These are phyloP conservation scores for Calliopsis andreniformis DNA, from an alignment of 1,140 invertebrate species.

Conservation along the genomic window DNA sequence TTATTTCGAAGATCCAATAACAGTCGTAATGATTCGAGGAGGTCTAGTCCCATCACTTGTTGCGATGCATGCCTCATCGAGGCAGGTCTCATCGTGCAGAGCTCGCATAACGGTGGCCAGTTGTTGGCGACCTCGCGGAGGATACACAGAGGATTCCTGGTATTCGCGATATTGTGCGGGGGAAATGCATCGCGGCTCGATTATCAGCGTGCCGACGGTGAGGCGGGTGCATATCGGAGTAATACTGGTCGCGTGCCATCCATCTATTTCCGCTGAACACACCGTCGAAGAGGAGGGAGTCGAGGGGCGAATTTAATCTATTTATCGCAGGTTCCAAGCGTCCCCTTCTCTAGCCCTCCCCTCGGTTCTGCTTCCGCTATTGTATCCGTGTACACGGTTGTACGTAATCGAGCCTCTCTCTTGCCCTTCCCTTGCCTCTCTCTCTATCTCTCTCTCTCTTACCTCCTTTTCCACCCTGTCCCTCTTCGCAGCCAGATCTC, in stretches of 20 bases:
- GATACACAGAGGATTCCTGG: not conserved
- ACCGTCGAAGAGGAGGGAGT: conserved; percentile 65
- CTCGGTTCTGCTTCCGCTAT: not conserved
- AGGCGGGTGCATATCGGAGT: conserved; percentile 30
- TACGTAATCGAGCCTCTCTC: conserved; percentile 1
- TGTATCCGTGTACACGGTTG: conserved; percentile 41
- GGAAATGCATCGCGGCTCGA: conserved; percentile 21
- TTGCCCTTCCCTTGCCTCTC: too few species aligned
- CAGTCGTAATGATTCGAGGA: too few species aligned
- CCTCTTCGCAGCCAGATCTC: not conserved
- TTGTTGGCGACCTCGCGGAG: not conserved
- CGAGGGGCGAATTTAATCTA: conserved; percentile 71
- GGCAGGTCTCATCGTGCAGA: too few species aligned
- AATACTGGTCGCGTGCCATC: conserved; percentile 69
- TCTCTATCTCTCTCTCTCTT: too few species aligned
- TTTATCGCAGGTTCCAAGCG: conserved; percentile 66
- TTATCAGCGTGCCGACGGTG: conserved; percentile 39
- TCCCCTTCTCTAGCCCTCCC: not conserved
- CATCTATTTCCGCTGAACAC: conserved; percentile 73
- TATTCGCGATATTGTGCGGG: conserved; percentile 4
- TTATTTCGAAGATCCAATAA: too few species aligned
- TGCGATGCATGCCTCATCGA: too few species aligned
- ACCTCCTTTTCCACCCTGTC: not conserved
- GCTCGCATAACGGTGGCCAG: too few species aligned
- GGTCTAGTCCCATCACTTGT: too few species aligned